Percentiles rank a stretch among this genome's conserved stretches.
These are phyloP conservation scores for Clusia tigrina DNA, from an alignment of 2,888 invertebrate species.

Conservation along the genomic window DNA sequence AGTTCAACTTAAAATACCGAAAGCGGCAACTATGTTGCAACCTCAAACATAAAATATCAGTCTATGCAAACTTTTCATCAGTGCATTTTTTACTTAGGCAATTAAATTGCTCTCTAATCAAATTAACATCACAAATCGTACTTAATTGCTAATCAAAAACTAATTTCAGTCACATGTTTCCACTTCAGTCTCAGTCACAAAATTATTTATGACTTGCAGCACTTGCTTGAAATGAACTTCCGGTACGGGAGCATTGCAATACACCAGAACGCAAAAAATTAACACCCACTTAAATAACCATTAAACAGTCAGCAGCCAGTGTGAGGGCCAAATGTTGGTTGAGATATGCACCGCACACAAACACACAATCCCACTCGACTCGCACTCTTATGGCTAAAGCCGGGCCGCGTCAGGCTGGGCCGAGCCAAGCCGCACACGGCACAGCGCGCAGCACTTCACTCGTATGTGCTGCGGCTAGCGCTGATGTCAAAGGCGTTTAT, in stretches of 20 bases:
- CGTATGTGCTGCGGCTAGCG: conserved; percentile 14
- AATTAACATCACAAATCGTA: conserved; percentile 35
- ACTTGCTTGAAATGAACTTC: conserved; percentile 26
- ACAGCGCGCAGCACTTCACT: conserved; percentile 20
- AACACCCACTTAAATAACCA: conserved; percentile 44
- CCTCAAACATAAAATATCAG: conserved; percentile 14
- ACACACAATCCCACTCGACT: neutral
- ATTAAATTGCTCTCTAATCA: conserved; percentile 35
- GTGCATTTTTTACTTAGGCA: conserved; percentile 21
- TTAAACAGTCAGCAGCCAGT: conserved; percentile 34
- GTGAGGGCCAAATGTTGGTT: conserved; percentile 7
- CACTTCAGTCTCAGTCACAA: conserved; percentile 17
- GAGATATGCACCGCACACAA: conserved; percentile 8
- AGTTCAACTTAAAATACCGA: conserved; percentile 14
- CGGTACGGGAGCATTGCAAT: conserved; percentile 28
- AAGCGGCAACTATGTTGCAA: conserved; percentile 5
- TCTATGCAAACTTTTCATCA: conserved; percentile 29
- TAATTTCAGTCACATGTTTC: conserved; percentile 27
- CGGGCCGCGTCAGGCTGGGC: neutral
- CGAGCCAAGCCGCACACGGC: too few relatives aligned
- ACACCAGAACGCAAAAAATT: conserved; percentile 30
- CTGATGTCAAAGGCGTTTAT: conserved; percentile 34
- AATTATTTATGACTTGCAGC: conserved; percentile 25
- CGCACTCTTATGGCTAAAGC: neutral
- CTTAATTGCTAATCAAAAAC: conserved; percentile 28